Base-by-base conservation (phyloP, 2,113 vertebrate genomes). In the Probosciger aterrimus region DNA sequence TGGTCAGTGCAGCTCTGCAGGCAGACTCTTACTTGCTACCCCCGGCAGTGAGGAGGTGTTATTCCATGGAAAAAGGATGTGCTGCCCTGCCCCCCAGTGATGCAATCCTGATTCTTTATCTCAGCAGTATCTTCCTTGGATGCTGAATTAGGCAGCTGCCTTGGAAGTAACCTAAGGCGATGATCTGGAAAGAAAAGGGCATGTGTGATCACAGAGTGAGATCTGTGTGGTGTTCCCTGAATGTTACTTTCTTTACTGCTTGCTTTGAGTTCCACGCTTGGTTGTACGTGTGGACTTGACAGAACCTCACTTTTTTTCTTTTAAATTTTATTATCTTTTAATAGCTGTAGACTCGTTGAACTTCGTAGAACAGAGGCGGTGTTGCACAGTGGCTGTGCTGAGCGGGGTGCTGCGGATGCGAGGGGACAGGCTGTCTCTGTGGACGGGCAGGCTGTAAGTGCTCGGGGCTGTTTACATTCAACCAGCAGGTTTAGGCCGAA, bases 171-270 rank as follows among this genome's bases (percentile, higher is more conserved):
- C 0, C 6, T 12, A 12, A 15, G 1, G 3, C 0, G 23, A 18
- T 43, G 4, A 14, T 41, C 20, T 5, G 57, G 47, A 22, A 62
- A 18, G 62, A 43, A 47, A 6, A 10, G 52, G 5, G 31, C 4
- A 7, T 0, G 1, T 6, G 6, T 10, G 57, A 2, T 20, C 3
- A 7, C 0, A 0, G 35, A 19, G 39, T 17, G 20, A 15, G 47
- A 4, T 9, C 2, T 10, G 28, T 35, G 23, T 17, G 19, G 4
- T 15, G 1, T 20, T 86, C 43, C 25, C 19, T 7, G 1, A 4
- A 2, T 7, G 24, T 25, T 44, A 9, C 1, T 1, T n/a, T 62
- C 43, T 46, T 39, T 22, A 9, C 55, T 7, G 17, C 44, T 62
- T 2, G 18, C 31, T 47, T 30, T 4, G 18, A 31, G 27, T 27